These are phyloP conservation scores for Coregonus ussuriensis DNA, from an alignment of 2,797 vertebrate species.

Conservation along the genomic window DNA sequence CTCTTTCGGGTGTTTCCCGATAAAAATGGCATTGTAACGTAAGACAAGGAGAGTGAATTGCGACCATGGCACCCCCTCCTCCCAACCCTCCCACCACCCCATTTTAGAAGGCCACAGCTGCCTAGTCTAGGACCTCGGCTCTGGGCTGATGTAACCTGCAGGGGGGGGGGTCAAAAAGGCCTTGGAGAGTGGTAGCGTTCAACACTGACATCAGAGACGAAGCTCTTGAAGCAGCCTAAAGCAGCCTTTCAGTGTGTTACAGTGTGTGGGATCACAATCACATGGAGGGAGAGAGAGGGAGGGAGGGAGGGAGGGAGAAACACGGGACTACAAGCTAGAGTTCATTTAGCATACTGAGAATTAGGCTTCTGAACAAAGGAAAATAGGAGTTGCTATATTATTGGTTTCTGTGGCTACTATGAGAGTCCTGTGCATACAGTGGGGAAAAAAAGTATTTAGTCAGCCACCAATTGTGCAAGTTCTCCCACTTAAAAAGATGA, in stretches of 20 bases:
- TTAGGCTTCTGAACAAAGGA: neutral
- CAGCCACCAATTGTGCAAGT: no score
- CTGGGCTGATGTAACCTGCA: conserved; percentile 35
- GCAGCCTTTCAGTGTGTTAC: conserved; percentile 22
- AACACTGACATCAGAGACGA: conserved; percentile 47
- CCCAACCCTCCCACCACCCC: conserved; percentile 24
- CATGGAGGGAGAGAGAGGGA: neutral
- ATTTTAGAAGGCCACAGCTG: conserved; percentile 57
- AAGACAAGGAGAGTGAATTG: conserved; percentile 61
- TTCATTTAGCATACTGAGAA: neutral
- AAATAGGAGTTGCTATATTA: no score
- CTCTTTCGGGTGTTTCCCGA: conserved; percentile 70
- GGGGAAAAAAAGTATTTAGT: no score
- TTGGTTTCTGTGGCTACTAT: neutral
- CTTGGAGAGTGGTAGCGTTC: conserved; percentile 20
- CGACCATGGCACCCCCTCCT: conserved; percentile 38
- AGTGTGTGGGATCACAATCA: conserved; percentile 4
- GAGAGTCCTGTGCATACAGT: conserved; percentile 2
- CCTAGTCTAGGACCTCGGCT: conserved; percentile 35
- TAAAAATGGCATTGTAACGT: conserved; percentile 68
- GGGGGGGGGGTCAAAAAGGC: conserved; percentile 39
- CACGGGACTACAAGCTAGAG: neutral
- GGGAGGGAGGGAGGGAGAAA: neutral
- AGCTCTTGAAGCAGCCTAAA: conserved; percentile 36
- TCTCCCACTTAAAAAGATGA: no score